Base-by-base conservation (phyloP, 2,113 vertebrate species). In the Camelus dromedarius region DNA sequence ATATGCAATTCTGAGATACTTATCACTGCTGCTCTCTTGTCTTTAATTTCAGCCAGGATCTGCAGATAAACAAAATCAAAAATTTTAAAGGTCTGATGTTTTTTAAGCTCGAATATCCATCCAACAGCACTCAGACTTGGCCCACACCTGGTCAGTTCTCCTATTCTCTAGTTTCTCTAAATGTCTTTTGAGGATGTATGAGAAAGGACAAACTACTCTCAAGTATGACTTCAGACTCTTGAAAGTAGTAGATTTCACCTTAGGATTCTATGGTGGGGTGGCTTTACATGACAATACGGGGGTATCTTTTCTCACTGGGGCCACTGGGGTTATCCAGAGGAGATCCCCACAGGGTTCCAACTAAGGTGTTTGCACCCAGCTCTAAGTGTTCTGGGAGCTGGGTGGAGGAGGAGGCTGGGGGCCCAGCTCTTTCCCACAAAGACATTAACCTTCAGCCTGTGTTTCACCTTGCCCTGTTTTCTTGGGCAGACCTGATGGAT, bases 41-140 rank as follows among this genome's bases (percentile, higher is more conserved):
- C 73, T 87, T 96, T 83, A 32, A 79, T 35, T 91, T 94, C 54
- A 83, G 67, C 77, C 58, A 80, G 10, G 20, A 80, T 75, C 86
- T 87, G 16, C 64, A 97, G 19, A 87, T 67, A 58, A 77, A 89
- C n/a, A 95, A 93, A 87, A 88, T 52, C 8, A 42, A 85, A 88
- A 86, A 15, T 66, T 89, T 91, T 94, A 38, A 76, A 83, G 26
- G 5, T 76, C 70, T 66, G 22, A 83, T 32, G 54, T 90, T 67
- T 90, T 84, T 76, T 38, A 72, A 58, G 32, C 6, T 50, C 76
- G 66, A 58, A 38, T 62, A 70, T 69, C 10, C n/a, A 89, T 28
- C 46, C 77, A 73, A 24, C n/a, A 77, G 48, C 32, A 82, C 60
- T 38, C 72, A 83, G 48, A 96, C n/a, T 42, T 64, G 64, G 54